Evolutionary conservation across 2,113 vertebrate genomes (phyloP), one percentile per base, ranked within the genome.

Genomic region (Xiphias gladius): DNA sequence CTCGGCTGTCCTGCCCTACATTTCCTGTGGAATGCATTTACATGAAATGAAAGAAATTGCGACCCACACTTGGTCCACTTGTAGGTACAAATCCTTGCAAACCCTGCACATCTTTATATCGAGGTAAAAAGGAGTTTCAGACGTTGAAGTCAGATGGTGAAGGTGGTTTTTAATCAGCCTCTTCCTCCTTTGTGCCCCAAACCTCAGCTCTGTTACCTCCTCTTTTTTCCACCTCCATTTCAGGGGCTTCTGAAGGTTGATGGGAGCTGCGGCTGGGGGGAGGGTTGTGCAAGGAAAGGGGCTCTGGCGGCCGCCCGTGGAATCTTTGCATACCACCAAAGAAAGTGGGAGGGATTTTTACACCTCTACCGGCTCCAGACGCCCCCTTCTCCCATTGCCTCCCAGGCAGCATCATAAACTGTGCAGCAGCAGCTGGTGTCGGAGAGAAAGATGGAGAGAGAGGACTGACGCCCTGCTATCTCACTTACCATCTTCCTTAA

Each of bases 271-370:
- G 50, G 74, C 50, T 26, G 74, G 88, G 88, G 83, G 77, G 79
- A 78, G 88, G 90, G 83, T 73, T 78, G 76, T 52, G 70, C 66
- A 69, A 83, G 80, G 54, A 73, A 86, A 75, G 67, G 80, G 83
- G 82, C 86, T 92, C 86, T 73, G 74, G 89, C 88, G 88, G 87
- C 89, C 90, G 24, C 86, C 81, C 26, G 73, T 88, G 83, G 88
- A 91, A 90, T 92, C 88, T 87, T 79, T 91, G 86, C 90, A 92
- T 91, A 80, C 88, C 89, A 82, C 32, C 65, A 85, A 46, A 82
- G 82, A 89, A 90, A 89, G 84, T 83, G 88, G 89, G 87, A 89
- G 91, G 87, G 88, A 62, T 82, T 85, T 81, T 84, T 76, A 75
- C 81, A 87, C 86, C 86, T 88, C 73, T 52, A 50, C 37, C 77